Evolutionary conservation across 2,113 vertebrate species (phyloP), one percentile per base, ranked within the genome.

Genomic region (Lethenteron reissneri): DNA sequence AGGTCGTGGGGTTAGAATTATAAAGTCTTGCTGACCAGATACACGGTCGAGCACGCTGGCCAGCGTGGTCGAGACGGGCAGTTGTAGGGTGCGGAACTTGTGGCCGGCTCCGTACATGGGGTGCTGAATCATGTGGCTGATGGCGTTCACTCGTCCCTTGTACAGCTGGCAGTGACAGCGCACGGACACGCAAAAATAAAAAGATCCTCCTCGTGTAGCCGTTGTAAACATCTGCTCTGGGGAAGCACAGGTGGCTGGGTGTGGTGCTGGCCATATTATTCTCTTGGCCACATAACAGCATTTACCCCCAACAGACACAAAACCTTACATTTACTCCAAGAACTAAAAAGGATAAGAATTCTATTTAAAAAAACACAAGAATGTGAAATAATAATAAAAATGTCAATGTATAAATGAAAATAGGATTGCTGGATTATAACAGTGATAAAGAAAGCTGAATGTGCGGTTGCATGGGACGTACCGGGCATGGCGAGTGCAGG

Each of bases 31-130:
- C 84, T 76, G 84, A 85, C 94, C 94, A 75, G 92, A 99, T 10
- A 99, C 94, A 4, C 92, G 85, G 79, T 99, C 92, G 77, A 99
- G 84, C 76, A 99, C 90, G 74, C 97, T 92, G 56, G 91, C 90
- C 70, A 99, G 79, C 1, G 90, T 95, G 77, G 94, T 96, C 75
- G 92, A 99, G 75, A 99, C 92, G 71, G 94, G 90, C 73, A 97
- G 84, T 70, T 95, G 89, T 75, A 99, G 90, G 73, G 92, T 99
- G 70, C 92, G 90, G 76, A 92, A 99, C 74, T 92, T 99, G 82
- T 99, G 94, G n/a, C 94, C 94, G 25, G 94, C 91, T 77, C 94
- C 94, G 10, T 94, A 99, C 90, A 94, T 94, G 72, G 94, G 92
- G 80, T 99, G 94, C 76, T 99, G 94, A 79, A 99, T 97, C 76